A percentile compares a stretch with the other conserved stretches of the same genome.
Conservation (phyloP, 2,888 invertebrate genomes). For the Atethmia centrago region DNA sequence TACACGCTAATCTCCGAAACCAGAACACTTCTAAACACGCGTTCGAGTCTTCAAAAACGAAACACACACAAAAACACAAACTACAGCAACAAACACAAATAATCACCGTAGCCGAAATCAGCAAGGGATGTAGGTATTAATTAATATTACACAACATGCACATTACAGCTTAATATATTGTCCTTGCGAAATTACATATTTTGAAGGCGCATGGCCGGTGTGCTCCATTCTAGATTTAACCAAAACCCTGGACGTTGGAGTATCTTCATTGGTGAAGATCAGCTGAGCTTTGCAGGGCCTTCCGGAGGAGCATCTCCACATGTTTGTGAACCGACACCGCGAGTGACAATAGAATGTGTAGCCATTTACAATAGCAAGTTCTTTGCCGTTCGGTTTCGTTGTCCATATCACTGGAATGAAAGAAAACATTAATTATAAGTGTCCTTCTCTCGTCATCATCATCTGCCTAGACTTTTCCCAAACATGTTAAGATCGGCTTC, state of each 20-base stretch:
- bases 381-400: slow-evolving; percentile 60
- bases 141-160: not conserved
- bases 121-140: no score
- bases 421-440: slow-evolving; percentile 3
- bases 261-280: slow-evolving; percentile 38
- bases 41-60: not conserved
- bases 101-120: not conserved
- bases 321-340: slow-evolving; percentile 38
- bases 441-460: not conserved
- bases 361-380: slow-evolving; percentile 57
- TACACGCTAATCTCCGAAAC: no score
- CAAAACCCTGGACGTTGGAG: slow-evolving; percentile 3
- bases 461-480: no score
- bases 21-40: no score
- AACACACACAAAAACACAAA: not conserved
- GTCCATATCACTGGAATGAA: slow-evolving; percentile 49
- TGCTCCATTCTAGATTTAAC: slow-evolving; percentile 10
- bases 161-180: not conserved
- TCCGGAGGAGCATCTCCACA: slow-evolving; percentile 71
- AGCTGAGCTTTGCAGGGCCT: slow-evolving; percentile 66
- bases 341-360: slow-evolving; percentile 65
- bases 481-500: no score
- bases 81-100: not conserved
- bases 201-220: not conserved
- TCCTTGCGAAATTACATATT: slow-evolving; percentile 8